Percentiles rank a stretch among this genome's conserved stretches.
phyloP scores from a whole-genome alignment of 2,888 invertebrate species.

The Drosophila prolongata region DNA sequence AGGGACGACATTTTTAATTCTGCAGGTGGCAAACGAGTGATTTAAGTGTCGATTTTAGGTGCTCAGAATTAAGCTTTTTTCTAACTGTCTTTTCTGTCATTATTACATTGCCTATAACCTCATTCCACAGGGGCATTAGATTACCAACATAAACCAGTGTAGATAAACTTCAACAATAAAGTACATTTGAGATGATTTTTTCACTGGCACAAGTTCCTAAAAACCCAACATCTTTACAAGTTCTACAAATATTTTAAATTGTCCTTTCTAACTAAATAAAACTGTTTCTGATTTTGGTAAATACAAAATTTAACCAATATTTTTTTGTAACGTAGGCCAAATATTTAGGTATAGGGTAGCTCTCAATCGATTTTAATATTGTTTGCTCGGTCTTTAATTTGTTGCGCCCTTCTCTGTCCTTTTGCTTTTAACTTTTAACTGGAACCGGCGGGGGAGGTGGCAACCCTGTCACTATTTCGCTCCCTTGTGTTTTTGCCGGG shows the following conservation, averaged over 20 bases:
- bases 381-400: constrained; percentile 64
- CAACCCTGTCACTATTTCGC: constrained; percentile 19
- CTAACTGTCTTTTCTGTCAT: background rate
- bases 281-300: too few relatives aligned
- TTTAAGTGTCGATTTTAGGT: too few relatives aligned
- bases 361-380: constrained; percentile 54
- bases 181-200: background rate
- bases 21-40: too few relatives aligned
- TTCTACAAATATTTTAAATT: too few relatives aligned
- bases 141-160: background rate
- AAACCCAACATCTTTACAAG: too few relatives aligned
- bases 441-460: constrained; percentile 16
- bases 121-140: background rate
- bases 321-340: too few relatives aligned
- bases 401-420: constrained; percentile 52
- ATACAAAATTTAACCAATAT: too few relatives aligned
- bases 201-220: too few relatives aligned
- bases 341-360: background rate
- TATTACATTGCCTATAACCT: background rate
- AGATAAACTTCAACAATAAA: background rate
- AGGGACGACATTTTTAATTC: too few relatives aligned
- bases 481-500: constrained; percentile 21
- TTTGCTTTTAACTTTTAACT: background rate
- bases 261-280: too few relatives aligned
- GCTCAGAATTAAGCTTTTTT: too few relatives aligned